These are phyloP conservation scores for Cosmia trapezina DNA, from an alignment of 2,888 invertebrate species.

Conservation along the genomic window DNA sequence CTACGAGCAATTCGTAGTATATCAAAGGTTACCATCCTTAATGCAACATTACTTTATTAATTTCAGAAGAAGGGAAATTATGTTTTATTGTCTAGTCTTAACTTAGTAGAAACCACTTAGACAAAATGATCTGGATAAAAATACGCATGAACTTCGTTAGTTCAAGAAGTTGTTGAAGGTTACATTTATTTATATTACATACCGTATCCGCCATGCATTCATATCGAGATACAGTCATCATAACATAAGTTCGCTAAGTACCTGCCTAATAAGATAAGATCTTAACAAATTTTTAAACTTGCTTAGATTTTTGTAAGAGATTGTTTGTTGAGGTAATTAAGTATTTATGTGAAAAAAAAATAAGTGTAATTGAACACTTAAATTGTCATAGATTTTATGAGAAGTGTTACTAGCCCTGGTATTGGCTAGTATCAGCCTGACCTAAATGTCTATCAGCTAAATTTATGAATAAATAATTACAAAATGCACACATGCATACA, in stretches of 20 bases:
- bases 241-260: constrained; percentile 1
- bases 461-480: constrained; percentile 54
- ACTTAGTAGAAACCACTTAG: neutral
- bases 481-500: constrained; percentile 50
- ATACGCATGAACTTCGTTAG: constrained; percentile 26
- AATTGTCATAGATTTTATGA: constrained; percentile 23
- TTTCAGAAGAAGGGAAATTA: neutral
- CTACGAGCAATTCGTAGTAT: constrained; percentile 7
- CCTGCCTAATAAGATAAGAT: constrained; percentile 13
- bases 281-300: constrained; percentile 11
- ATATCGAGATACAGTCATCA: constrained; percentile 25
- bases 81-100: neutral
- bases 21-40: constrained; percentile 20
- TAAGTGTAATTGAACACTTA: neutral
- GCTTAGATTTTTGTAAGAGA: constrained; percentile 14
- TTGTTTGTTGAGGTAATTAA: neutral
- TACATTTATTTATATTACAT: constrained; percentile 42
- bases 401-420: constrained; percentile 17
- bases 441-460: constrained; percentile 49
- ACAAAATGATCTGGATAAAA: constrained; percentile 27
- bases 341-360: constrained; percentile 17
- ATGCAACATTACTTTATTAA: constrained; percentile 1
- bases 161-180: constrained; percentile 52
- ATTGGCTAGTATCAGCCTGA: constrained; percentile 37
- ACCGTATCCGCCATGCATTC: constrained; percentile 49